phyloP scores from a whole-genome alignment of 2,888 invertebrate species.

The Phortica okadai region DNA sequence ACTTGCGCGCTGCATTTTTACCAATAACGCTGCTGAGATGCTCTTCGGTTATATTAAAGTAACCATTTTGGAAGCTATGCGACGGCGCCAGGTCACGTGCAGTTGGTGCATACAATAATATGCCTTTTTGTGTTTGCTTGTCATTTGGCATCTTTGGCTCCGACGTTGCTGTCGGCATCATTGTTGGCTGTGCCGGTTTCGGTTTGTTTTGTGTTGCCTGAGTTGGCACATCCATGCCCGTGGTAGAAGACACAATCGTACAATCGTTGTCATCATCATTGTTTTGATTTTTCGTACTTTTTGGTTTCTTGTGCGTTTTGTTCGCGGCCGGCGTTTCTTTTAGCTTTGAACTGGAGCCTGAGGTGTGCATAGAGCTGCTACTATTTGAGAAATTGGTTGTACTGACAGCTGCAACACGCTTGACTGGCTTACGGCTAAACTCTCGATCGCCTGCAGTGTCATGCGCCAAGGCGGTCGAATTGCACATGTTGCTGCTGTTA shows the following conservation, averaged over 20 bases:
- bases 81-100: slow-evolving; percentile 26
- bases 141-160: neutral
- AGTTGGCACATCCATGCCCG: slow-evolving; percentile 39
- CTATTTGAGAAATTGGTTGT: slow-evolving; percentile 7
- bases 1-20: slow-evolving; percentile 57
- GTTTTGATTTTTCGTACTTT: neutral
- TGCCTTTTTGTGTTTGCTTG: slow-evolving; percentile 43
- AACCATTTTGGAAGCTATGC: slow-evolving; percentile 37
- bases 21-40: slow-evolving; percentile 63
- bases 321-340: neutral
- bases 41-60: slow-evolving; percentile 64
- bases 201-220: slow-evolving; percentile 11
- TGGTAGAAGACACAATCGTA: slow-evolving; percentile 66
- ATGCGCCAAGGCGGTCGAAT: slow-evolving; percentile 62
- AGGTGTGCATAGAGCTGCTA: neutral
- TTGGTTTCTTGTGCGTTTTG: neutral
- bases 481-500: slow-evolving; percentile 55
- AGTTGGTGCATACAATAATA: slow-evolving; percentile 61
- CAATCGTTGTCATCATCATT: slow-evolving; percentile 58
- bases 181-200: slow-evolving; percentile 34
- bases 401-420: slow-evolving; percentile 34
- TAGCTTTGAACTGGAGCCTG: neutral
- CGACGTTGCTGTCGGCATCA: neutral
- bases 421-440: slow-evolving; percentile 5
- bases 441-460: slow-evolving; percentile 44